Evolutionary conservation across 2,797 vertebrate species (phyloP), one percentile per base, ranked within the genome.

Genomic region (Rhodeus uyekii): DNA sequence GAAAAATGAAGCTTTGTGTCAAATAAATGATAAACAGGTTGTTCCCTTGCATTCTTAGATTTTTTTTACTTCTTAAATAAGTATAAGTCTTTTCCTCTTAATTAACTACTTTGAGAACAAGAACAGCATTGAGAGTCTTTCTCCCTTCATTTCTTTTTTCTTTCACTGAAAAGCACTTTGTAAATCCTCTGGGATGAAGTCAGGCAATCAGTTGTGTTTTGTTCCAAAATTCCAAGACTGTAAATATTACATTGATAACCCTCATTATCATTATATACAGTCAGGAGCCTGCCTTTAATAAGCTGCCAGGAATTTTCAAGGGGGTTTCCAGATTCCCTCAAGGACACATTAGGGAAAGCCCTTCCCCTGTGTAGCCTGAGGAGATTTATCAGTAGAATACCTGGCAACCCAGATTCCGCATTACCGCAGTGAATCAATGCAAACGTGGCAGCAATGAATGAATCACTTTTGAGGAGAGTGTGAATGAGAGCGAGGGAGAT

Each of bases 151-250:
- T 84, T 68, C 58, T 24, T 39, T 68, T 61, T 24, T 39, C 85
- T 84, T 86, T 84, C 78, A 75, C 39, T 87, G 78, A 61, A 48
- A 53, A 80, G 27, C 78, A 76, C 87, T 42, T 78, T 85, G 87
- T 78, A 82, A 83, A 75, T 89, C 84, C 86, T 32, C 1, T 48
- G 83, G 87, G 82, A 67, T 29, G 19, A 60, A 80, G 79, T 85
- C 83, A 86, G 87, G 87, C 89, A 90, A 88, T 90, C 89, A 90
- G 85, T 88, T 76, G 46, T 82, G 86, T 88, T 90, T 91, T 55
- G 64, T 63, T 42, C 77, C 74, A 83, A 77, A 58, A 80, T 86
- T 89, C 81, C 86, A 85, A 87, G 87, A 82, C 76, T 79, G 85
- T 87, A 89, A 90, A 89, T 85, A 91, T 84, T 38, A 7, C 44